A percentile compares a stretch with the other conserved stretches of the same genome.
These are phyloP conservation scores for Clarias macrocephalus DNA, from an alignment of 2,113 vertebrate species.

Conservation along the genomic window DNA sequence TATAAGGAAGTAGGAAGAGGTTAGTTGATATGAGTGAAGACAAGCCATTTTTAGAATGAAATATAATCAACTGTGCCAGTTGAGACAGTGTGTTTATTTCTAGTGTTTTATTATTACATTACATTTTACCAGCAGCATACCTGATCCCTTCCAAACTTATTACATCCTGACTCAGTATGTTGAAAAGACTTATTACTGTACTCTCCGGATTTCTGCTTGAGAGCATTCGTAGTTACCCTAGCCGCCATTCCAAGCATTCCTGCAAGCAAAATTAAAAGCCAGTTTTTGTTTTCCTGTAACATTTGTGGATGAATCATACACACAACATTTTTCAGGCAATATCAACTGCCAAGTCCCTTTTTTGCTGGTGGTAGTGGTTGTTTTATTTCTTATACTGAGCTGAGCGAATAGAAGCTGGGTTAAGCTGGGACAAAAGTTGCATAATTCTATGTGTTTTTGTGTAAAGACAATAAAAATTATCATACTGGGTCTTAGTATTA, in stretches of 20 bases:
- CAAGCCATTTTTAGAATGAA: slow-evolving; percentile 8
- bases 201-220: slow-evolving; percentile 32
- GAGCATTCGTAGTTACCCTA: slow-evolving; percentile 35
- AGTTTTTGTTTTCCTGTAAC: slow-evolving; percentile 46
- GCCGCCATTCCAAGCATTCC: slow-evolving; percentile 51
- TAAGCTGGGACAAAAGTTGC: not conserved
- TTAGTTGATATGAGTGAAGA: slow-evolving; percentile 20
- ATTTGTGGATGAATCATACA: slow-evolving; percentile 40
- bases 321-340: slow-evolving; percentile 22
- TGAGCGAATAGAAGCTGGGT: not conserved
- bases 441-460: too few relatives aligned
- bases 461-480: too few relatives aligned
- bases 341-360: slow-evolving; percentile 5
- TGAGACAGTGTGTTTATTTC: slow-evolving; percentile 27
- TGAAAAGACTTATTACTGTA: slow-evolving; percentile 49
- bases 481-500: too few relatives aligned
- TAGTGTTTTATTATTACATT: slow-evolving; percentile 34
- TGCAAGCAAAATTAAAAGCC: slow-evolving; percentile 48
- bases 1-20: not conserved
- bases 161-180: slow-evolving; percentile 36
- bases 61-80: slow-evolving; percentile 12
- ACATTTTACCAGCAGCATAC: slow-evolving; percentile 41
- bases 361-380: slow-evolving; percentile 12
- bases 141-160: not conserved
- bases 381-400: slow-evolving; percentile 24